A percentile compares a stretch with the other conserved stretches of the same genome.
Conservation (phyloP, 2,888 invertebrate genomes). For the Thumatha senex region DNA sequence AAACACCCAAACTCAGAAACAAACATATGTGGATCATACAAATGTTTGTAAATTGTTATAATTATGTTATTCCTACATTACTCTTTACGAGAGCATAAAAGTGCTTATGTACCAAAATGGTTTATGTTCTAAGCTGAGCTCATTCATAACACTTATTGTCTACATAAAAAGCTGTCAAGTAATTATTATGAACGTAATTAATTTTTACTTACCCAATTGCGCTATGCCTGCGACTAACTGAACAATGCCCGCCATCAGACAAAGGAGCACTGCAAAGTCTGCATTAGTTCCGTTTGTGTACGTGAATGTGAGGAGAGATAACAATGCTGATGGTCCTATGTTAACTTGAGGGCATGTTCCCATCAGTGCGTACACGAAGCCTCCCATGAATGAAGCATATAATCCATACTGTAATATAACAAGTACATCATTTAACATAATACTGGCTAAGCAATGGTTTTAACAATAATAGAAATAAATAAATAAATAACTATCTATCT, state of each 20-base stretch:
- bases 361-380: constrained; percentile 90
- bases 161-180: too few relatives aligned
- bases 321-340: constrained; percentile 88
- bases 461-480: not conserved
- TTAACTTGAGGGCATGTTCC: constrained; percentile 88
- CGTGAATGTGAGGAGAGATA: constrained; percentile 88
- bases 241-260: constrained; percentile 86
- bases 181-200: not conserved
- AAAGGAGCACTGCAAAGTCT: constrained; percentile 86
- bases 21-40: too few relatives aligned
- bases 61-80: too few relatives aligned
- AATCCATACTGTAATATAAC: constrained; percentile 87
- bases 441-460: too few relatives aligned
- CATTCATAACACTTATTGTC: too few relatives aligned
- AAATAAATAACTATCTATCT: too few relatives aligned
- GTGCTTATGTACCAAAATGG: too few relatives aligned
- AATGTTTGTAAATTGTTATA: too few relatives aligned
- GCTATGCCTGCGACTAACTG: constrained; percentile 85
- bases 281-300: constrained; percentile 83
- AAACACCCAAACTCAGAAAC: too few relatives aligned
- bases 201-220: constrained; percentile 82
- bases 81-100: too few relatives aligned
- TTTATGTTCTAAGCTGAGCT: too few relatives aligned
- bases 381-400: constrained; percentile 91
- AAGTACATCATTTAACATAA: too few relatives aligned